Percentiles rank a stretch among this genome's conserved stretches.
Evolutionary conservation across 2,797 vertebrate species (phyloP).

Genomic region (Leptoclinus maculatus): DNA sequence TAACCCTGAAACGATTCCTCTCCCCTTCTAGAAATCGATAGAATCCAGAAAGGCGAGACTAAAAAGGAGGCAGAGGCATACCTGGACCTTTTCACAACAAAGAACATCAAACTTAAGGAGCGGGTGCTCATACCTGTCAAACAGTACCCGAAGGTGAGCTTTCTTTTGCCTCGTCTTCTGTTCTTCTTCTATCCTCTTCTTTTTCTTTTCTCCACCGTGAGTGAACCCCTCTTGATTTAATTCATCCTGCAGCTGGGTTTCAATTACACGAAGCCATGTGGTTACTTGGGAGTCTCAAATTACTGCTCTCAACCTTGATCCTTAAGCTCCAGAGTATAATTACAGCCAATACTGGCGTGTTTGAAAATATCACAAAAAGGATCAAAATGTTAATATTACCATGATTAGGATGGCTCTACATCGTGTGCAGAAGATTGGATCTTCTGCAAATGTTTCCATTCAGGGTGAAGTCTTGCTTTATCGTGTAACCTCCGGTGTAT

Average conservation of each 20-base stretch:
- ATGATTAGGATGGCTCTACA: neutral
- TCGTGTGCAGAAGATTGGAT: neutral
- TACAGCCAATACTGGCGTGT: constrained; percentile 42
- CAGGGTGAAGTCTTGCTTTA: neutral
- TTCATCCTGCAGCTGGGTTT: constrained; percentile 64
- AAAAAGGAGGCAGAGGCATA: constrained; percentile 95
- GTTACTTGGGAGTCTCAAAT: constrained; percentile 62
- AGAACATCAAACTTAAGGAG: constrained; percentile 98
- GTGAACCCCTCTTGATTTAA: constrained; percentile 51
- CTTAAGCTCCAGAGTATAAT: constrained; percentile 60
- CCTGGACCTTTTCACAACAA: constrained; percentile 97
- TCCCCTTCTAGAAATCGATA: constrained; percentile 91
- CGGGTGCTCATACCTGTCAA: constrained; percentile 97
- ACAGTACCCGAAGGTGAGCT: constrained; percentile 95
- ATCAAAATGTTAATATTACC: constrained; percentile 51
- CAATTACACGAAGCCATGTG: constrained; percentile 68
- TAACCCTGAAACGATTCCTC: constrained; percentile 48
- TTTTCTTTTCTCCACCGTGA: neutral
- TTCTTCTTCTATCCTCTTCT: neutral
- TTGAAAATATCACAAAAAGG: constrained; percentile 48
- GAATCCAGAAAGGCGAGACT: constrained; percentile 94
- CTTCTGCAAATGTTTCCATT: constrained; percentile 18
- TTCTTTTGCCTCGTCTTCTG: neutral
- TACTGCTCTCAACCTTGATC: constrained; percentile 64
- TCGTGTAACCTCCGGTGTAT: constrained; percentile 1